A percentile compares a stretch with the other conserved stretches of the same genome.
These are phyloP conservation scores for Butorides virescens DNA, from an alignment of 2,113 vertebrate species.

Conservation along the genomic window DNA sequence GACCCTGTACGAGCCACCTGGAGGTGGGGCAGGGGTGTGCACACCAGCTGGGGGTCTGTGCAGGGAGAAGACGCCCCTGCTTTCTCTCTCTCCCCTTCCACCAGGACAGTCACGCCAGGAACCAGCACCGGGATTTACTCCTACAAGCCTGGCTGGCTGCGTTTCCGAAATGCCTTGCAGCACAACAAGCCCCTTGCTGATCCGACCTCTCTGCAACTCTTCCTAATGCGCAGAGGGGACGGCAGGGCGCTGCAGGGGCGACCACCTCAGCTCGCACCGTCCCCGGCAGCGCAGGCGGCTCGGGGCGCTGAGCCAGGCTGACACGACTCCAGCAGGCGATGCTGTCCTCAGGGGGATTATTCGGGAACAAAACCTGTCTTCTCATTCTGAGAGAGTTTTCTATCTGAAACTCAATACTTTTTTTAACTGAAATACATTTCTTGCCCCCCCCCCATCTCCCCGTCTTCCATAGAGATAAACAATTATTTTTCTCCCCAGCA, in stretches of 20 bases:
- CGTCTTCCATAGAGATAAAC: neutral
- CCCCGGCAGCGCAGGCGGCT: fast-evolving
- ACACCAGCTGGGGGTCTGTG: neutral
- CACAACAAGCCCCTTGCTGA: neutral
- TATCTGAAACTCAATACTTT: neutral
- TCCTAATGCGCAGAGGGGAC: neutral
- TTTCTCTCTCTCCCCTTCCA: neutral
- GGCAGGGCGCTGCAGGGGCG: neutral
- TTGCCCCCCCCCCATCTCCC: neutral
- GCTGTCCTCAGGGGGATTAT: neutral
- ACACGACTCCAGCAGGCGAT: fast-evolving
- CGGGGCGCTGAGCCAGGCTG: fast-evolving
- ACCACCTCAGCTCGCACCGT: neutral
- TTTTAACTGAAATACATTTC: neutral
- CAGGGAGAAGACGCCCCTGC: neutral
- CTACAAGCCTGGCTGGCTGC: neutral
- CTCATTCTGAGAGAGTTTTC: neutral
- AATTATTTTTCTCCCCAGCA: neutral
- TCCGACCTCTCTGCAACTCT: neutral
- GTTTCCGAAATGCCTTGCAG: neutral
- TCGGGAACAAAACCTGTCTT: neutral
- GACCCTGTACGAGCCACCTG: neutral
- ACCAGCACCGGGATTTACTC: neutral
- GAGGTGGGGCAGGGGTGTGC: neutral
- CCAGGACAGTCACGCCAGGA: neutral